Base-by-base conservation (phyloP, 2,888 invertebrate genomes). In the Yponomeuta malinellus region DNA sequence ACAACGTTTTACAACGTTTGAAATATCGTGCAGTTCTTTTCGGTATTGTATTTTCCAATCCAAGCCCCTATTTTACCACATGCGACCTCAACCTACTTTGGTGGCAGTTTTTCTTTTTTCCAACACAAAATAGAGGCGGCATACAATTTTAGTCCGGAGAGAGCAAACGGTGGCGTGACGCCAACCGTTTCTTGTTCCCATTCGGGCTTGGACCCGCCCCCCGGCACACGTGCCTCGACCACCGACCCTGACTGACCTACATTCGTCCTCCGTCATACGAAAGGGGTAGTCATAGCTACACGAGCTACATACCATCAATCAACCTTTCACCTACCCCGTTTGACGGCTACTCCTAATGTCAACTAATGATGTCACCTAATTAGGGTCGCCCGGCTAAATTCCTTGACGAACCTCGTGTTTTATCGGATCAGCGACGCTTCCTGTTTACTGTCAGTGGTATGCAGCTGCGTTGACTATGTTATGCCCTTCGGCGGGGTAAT, bases 171-270 rank as follows among this genome's bases (percentile, higher is more conserved):
- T 59, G 52, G 52, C 52, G 68, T 68, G 68, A 68, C 48, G 48
- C 68, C 68, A 68, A 10, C 68, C 29, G 33, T 59, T 59, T 43
- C 43, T 76, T 82, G 86, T 84, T 86, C 85, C 80, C 82, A 79
- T 86, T 88, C 76, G 76, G 73, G 74, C 76, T 75, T 78, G 75
- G 77, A 78, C 77, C 80, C 81, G 78, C 78, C 81, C 79, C 78
- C 78, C 78, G 79, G 80, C 79, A 78, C 80, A 80, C 81, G 78
- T 80, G 78, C 79, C 78, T 43, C 79, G 76, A 43, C 43, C 43
- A 43, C 43, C 43, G 43, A 43, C 43, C 73, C 77, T 77, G 78
- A 81, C 75, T 87, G 89, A 88, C 88, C 88, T 82, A 88, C 80
- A 84, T 82, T 77, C 75, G 75, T 73, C 72, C 73, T 75, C 74